These are phyloP conservation scores for Littorina saxatilis DNA, from an alignment of 1,140 invertebrate species.

Conservation along the genomic window DNA sequence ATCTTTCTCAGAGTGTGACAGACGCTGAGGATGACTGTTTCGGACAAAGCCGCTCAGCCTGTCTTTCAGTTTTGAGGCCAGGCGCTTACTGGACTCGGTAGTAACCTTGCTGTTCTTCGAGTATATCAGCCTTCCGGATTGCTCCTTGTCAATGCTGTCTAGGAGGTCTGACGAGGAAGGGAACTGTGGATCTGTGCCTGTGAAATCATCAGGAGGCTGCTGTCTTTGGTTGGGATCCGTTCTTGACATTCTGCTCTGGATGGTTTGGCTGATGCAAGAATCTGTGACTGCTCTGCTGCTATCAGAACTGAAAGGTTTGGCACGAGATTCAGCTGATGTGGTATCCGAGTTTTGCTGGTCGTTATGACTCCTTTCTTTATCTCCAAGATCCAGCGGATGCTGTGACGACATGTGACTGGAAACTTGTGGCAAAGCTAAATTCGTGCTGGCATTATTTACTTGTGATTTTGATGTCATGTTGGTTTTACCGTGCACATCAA, in stretches of 20 bases:
- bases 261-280: constrained; percentile 35
- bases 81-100: not conserved
- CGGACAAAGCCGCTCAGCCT: constrained; percentile 13
- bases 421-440: no score
- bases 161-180: not conserved
- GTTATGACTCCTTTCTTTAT: no score
- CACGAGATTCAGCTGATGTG: no score
- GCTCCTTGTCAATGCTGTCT: constrained; percentile 10
- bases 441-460: no score
- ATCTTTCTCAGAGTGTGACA: not conserved
- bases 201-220: not conserved
- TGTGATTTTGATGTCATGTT: no score
- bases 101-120: not conserved
- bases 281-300: not conserved
- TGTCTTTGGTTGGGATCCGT: not conserved
- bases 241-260: constrained; percentile 10
- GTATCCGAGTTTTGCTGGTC: no score
- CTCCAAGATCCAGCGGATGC: no score
- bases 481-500: not conserved
- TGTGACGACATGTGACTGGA: no score
- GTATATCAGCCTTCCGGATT: not conserved
- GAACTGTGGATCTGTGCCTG: not conserved
- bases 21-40: not conserved
- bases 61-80: constrained; percentile 1
- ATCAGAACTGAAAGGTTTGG: no score